Conservation (phyloP, 2,797 vertebrate genomes). For the Furcifer pardalis region DNA sequence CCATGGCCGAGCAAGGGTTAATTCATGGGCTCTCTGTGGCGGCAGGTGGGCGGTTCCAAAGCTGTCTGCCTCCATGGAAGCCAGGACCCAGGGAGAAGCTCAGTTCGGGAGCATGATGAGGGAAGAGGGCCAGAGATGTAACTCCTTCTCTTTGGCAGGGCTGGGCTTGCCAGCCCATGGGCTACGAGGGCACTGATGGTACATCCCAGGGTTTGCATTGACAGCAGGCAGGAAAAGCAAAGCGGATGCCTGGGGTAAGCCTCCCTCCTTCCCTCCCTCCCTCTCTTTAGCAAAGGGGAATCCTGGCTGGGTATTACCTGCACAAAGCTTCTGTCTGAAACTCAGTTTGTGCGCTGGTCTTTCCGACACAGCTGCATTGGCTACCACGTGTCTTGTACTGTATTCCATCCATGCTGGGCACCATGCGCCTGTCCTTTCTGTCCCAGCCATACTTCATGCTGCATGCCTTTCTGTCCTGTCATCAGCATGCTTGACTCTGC, state of each 20-base stretch:
- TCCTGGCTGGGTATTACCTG: neutral
- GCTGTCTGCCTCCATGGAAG: slow-evolving; percentile 29
- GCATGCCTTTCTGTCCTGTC: neutral
- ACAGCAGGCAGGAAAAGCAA: slow-evolving; percentile 4
- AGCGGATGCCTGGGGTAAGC: slow-evolving; percentile 22
- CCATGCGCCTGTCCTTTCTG: neutral
- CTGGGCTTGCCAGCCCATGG: slow-evolving; percentile 35
- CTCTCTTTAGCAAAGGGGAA: neutral
- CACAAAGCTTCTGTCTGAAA: neutral
- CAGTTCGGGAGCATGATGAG: slow-evolving; percentile 11
- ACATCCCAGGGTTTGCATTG: slow-evolving; percentile 1
- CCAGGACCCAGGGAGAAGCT: slow-evolving; percentile 1
- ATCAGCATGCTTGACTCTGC: neutral
- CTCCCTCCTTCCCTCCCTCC: too few relatives aligned
- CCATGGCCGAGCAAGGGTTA: slow-evolving; percentile 16
- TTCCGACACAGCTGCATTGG: neutral
- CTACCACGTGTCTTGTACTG: neutral
- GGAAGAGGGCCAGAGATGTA: neutral
- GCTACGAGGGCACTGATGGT: slow-evolving; percentile 20
- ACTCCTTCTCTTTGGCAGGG: slow-evolving; percentile 13
- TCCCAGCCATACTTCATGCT: neutral
- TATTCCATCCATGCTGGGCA: neutral
- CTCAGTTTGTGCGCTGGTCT: neutral
- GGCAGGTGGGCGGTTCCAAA: slow-evolving; percentile 31
- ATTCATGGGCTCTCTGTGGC: slow-evolving; percentile 9